Evolutionary conservation across 1,140 invertebrate genomes (phyloP), one percentile per base, ranked within the genome.

Genomic region (Drosophila biarmipes): DNA sequence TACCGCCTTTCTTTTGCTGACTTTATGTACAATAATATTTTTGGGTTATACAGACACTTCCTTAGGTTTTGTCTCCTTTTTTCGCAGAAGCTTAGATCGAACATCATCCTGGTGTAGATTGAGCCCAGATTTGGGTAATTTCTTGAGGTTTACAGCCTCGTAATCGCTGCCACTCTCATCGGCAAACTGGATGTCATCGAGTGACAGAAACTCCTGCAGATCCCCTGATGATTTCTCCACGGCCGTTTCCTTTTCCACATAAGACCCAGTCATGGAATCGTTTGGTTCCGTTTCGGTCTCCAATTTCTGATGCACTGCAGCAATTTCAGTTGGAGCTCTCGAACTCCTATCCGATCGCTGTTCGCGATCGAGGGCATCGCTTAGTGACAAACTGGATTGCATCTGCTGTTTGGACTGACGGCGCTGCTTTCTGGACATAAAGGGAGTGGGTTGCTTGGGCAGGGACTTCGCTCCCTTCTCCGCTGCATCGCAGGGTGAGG

Each of bases 151-250:
- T 5, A 63, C 84, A 15, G 79, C 80, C 72, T 87, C 84, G 21
- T 87, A 89, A 24, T 87, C 84, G 29, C 90, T 91, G 56, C 89
- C 90, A 59, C 87, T 91, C 17, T 93, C 93, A 67, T 94, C 93
- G n/a, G 92, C 93, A 73, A 92, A 94, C 62, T 93, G 92, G 12
- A 94, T 93, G 48, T 93, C 93, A 40, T 93, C 92, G 38, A 93
- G 73, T 29, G 80, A 79, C 14, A 92, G 85, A 63, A 87, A 92
- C 17, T 92, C 90, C 31, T 91, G 73, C 38, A 91, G 52, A 71
- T 85, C 80, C 19, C 67, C 80, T 1, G 92, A 89, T 0, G 91
- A 91, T 58, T 86, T 93, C 46, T 93, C 93, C 24, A 93, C 90
- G 42, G 91, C 87, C 1, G 93, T 93, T 63, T 93, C 93, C 72